Conservation (phyloP, 2,888 invertebrate genomes). For the Cartodere bifasciata region DNA sequence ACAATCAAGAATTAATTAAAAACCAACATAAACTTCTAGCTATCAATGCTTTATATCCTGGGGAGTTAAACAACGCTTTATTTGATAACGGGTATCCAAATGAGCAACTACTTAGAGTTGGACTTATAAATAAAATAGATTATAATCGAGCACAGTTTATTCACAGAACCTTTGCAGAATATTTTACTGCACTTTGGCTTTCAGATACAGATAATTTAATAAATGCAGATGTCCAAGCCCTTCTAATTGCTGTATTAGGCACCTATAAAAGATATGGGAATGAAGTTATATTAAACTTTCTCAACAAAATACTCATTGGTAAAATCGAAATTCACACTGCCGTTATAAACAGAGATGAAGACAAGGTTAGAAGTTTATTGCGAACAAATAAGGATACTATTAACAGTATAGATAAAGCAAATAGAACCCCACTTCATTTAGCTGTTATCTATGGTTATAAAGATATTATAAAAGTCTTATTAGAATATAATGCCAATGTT, state of each 20-base stretch:
- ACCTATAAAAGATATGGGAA: not conserved
- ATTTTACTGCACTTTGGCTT: not conserved
- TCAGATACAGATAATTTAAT: not conserved
- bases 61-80: too few relatives aligned
- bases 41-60: not conserved
- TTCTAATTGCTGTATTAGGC: not conserved
- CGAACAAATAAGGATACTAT: not conserved
- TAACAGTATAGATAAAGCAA: not conserved
- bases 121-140: too few relatives aligned
- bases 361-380: not conserved
- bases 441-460: not conserved
- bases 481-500: not conserved
- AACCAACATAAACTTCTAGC: not conserved
- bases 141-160: not conserved
- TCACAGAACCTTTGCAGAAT: slow-evolving; percentile 1
- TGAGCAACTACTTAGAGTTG: too few relatives aligned
- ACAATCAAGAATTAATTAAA: not conserved
- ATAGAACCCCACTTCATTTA: not conserved
- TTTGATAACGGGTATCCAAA: too few relatives aligned
- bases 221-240: not conserved
- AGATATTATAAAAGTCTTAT: not conserved
- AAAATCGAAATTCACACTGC: slow-evolving; percentile 1
- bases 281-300: not conserved
- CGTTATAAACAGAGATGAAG: not conserved
- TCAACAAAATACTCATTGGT: not conserved